Base-by-base conservation (phyloP, 2,797 vertebrate genomes). In the Scarus forsteni region DNA sequence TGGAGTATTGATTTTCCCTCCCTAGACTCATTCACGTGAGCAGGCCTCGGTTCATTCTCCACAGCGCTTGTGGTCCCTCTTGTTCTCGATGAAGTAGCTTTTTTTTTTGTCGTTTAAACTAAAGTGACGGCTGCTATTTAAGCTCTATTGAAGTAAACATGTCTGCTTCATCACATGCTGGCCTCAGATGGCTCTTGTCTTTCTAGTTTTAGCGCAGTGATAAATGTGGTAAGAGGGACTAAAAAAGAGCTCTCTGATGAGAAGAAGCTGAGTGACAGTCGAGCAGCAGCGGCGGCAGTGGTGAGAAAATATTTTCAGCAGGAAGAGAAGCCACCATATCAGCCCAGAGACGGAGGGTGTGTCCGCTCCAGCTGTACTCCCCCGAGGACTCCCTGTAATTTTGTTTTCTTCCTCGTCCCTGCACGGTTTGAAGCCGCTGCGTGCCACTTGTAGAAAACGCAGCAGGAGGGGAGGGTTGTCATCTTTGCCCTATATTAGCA, bases 351-450 rank as follows among this genome's bases (percentile, higher is more conserved):
- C 49, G 34, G 85, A 83, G 90, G 91, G 90, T 86, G 92, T 89
- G 89, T 88, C 89, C 78, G 13, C 63, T 85, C 85, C 89, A 90
- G 85, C 85, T 90, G 86, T 54, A 56, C 78, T 90, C 89, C 80
- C 40, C 82, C 39, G 19, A 89, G 75, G 88, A 89, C 83, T 92
- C 88, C 87, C 89, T 92, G 81, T 91, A 87, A 92, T 92, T 92
- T 91, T 12, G 76, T 77, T 89, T 81, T 86, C 72, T 77, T 85
- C 73, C 66, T 73, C 18, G 67, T 80, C 77, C 71, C 75, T 1
- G 0, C 58, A 60, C 40, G 56, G 70, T 80, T 45, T 15, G 50
- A 70, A 57, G 72, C 74, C 66, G 74, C 14, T 57, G 18, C 34
- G 56, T 64, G 66, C 71, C 72, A 64, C 48, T 65, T 66, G 1